Evolutionary conservation across 1,140 invertebrate species (phyloP).

Genomic region (Chironomus tepperi): DNA sequence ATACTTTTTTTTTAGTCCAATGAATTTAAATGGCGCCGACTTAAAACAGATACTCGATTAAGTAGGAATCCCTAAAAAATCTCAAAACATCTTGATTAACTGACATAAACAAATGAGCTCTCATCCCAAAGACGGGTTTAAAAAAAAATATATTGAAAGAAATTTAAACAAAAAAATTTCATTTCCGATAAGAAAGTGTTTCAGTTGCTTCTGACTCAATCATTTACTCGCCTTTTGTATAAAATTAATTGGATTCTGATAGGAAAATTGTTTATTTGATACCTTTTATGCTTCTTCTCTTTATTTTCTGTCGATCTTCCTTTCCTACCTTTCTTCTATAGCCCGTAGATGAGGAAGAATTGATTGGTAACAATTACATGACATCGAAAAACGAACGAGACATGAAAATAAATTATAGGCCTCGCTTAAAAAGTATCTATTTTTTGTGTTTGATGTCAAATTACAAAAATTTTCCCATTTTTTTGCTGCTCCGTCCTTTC

Average conservation of each 20-base stretch:
- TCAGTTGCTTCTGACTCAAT: background rate
- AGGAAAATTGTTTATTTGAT: background rate
- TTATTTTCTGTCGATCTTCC: no score
- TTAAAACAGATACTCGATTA: no score
- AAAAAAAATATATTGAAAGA: background rate
- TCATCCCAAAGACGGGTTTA: background rate
- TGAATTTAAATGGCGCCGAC: no score
- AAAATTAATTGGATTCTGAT: slow-evolving; percentile 22
- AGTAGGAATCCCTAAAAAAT: no score
- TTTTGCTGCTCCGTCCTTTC: background rate
- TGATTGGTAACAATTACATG: slow-evolving; percentile 18
- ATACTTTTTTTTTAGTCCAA: no score
- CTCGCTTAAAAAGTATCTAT: background rate
- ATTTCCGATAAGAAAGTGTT: slow-evolving; percentile 24
- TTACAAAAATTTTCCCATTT: background rate
- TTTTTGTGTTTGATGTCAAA: background rate
- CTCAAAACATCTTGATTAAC: no score
- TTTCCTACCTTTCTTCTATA: background rate
- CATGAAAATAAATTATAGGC: background rate
- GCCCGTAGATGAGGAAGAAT: background rate
- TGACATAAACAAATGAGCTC: no score
- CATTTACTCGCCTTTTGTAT: slow-evolving; percentile 8
- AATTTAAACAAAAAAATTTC: slow-evolving; percentile 11
- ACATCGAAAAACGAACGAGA: background rate
- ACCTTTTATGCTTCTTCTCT: background rate